phyloP scores from a whole-genome alignment of 1,140 invertebrate species.

The Geopemphigus sp. region DNA sequence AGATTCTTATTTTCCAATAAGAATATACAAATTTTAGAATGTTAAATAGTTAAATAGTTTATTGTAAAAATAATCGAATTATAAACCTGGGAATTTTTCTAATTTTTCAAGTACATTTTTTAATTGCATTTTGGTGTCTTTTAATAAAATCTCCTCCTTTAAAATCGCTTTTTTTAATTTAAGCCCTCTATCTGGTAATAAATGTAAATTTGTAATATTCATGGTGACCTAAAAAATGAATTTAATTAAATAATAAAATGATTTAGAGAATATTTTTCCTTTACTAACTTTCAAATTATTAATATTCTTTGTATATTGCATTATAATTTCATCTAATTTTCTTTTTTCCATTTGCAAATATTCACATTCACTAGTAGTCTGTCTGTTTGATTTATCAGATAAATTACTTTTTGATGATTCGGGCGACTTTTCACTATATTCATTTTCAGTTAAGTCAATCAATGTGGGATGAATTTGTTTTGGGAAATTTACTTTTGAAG shows the following conservation, averaged over 20 bases:
- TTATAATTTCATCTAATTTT: slow-evolving; percentile 20
- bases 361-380: not conserved
- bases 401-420: not conserved
- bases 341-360: slow-evolving; percentile 37
- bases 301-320: slow-evolving; percentile 1
- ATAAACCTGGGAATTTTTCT: not conserved
- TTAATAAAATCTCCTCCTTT: slow-evolving; percentile 13
- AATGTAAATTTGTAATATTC: slow-evolving; percentile 33
- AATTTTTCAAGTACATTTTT: slow-evolving; percentile 12
- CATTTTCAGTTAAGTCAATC: slow-evolving; percentile 19
- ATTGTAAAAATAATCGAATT: not conserved
- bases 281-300: slow-evolving; percentile 14
- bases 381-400: not conserved
- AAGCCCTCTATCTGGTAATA: slow-evolving; percentile 33
- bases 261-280: not conserved
- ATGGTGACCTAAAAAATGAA: slow-evolving; percentile 19
- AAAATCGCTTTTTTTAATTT: slow-evolving; percentile 34
- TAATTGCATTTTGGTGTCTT: slow-evolving; percentile 11
- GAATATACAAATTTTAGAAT: not conserved
- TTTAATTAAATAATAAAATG: not conserved
- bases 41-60: not conserved
- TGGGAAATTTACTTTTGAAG: not conserved
- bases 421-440: not conserved
- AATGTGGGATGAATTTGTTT: not conserved
- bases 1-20: too few species aligned